A percentile compares a stretch with the other conserved stretches of the same genome.
Conservation (phyloP, 2,113 vertebrate species). For the Lasiurus cinereus region DNA sequence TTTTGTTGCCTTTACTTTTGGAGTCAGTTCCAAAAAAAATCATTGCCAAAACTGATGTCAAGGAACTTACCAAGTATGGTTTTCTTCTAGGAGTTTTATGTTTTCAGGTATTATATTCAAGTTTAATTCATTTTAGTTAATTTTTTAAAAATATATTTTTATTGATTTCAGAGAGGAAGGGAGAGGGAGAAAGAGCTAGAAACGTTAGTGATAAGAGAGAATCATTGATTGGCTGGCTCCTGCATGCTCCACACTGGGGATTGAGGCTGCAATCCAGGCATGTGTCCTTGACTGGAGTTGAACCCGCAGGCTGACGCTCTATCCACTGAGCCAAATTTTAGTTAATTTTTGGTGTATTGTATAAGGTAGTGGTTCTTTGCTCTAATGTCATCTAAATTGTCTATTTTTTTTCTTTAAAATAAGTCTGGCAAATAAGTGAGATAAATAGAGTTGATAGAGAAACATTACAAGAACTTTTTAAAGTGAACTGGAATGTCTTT, state of each 20-base stretch:
- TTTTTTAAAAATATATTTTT: background rate
- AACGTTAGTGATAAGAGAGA: too few relatives aligned
- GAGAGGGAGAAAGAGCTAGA: too few relatives aligned
- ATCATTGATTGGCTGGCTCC: too few relatives aligned
- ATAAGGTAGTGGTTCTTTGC: background rate
- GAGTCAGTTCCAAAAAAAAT: background rate
- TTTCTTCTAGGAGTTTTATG: background rate
- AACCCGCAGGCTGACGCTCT: too few relatives aligned
- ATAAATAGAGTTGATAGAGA: background rate
- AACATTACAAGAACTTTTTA: background rate
- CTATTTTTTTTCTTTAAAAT: background rate
- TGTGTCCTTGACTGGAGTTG: too few relatives aligned
- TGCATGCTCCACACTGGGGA: too few relatives aligned
- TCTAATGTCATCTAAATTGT: background rate
- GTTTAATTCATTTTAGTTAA: background rate
- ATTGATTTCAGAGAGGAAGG: too few relatives aligned
- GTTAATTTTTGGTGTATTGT: background rate
- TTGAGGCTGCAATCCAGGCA: too few relatives aligned
- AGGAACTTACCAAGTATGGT: background rate
- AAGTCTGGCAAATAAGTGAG: background rate
- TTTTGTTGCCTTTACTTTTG: background rate
- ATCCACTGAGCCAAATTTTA: background rate
- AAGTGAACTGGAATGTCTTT: slow-evolving; percentile 20
- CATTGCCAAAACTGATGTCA: background rate
- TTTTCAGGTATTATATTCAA: background rate